These are phyloP conservation scores for Pseudochirops cupreus DNA, from an alignment of 2,797 vertebrate genomes.

Conservation along the genomic window DNA sequence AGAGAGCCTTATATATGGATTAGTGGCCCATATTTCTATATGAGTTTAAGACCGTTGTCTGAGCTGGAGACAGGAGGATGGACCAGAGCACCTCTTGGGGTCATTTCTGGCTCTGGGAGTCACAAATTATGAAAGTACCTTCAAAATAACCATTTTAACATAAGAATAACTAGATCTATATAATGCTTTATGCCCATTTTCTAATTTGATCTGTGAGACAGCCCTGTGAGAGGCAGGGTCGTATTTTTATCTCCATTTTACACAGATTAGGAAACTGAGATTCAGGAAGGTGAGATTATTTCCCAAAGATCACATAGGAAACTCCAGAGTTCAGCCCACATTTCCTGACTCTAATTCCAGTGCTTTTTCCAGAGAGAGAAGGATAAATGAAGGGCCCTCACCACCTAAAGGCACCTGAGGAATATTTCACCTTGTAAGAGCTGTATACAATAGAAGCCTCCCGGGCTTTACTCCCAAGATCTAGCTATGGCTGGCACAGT, in stretches of 20 bases:
- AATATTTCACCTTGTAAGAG: background rate
- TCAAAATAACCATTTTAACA: background rate
- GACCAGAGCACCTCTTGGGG: background rate
- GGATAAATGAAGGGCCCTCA: background rate
- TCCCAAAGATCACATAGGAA: background rate
- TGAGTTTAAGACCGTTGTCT: background rate
- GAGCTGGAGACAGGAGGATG: background rate
- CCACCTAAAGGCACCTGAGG: background rate
- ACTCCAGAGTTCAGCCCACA: background rate
- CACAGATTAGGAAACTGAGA: background rate
- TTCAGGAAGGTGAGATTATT: background rate
- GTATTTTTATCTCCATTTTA: background rate
- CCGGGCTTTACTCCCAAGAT: background rate
- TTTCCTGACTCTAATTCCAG: background rate
- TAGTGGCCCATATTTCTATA: background rate
- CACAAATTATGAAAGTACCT: background rate
- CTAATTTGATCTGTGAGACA: background rate
- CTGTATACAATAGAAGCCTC: background rate
- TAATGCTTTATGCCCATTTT: background rate
- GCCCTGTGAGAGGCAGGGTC: background rate
- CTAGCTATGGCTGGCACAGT: background rate
- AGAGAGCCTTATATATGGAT: background rate
- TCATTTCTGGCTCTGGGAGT: constrained; percentile 7
- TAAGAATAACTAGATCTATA: background rate
- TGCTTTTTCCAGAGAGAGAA: background rate